Evolutionary conservation across 1,140 invertebrate species (phyloP).

Genomic region (Drosophila subpulchrella): DNA sequence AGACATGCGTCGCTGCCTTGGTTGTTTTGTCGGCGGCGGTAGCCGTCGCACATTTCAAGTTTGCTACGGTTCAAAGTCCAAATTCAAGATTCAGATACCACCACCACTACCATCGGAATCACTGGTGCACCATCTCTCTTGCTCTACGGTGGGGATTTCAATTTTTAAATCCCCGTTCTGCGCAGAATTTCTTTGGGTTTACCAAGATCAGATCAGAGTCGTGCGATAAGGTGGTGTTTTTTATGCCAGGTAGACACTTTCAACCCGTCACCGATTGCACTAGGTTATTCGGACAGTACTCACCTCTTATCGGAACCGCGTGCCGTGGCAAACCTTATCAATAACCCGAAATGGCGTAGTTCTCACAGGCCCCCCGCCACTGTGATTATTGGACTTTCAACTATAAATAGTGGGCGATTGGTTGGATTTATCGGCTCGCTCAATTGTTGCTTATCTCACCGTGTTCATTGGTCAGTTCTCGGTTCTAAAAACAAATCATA

Average conservation of each 20-base stretch:
- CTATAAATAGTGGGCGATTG: conserved; percentile 44
- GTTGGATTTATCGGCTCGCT: conserved; percentile 12
- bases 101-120: background rate
- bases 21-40: background rate
- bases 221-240: conserved; percentile 24
- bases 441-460: conserved; percentile 28
- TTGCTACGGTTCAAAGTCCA: conserved; percentile 47
- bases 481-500: conserved; percentile 28
- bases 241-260: conserved; percentile 53
- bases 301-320: conserved; percentile 38
- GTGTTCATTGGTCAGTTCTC: conserved; percentile 28
- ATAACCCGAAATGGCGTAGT: conserved; percentile 50
- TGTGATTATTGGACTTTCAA: conserved; percentile 46
- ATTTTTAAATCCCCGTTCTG: background rate
- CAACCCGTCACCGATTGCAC: conserved; percentile 53
- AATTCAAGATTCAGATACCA: conserved; percentile 29
- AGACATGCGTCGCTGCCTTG: conserved; percentile 49
- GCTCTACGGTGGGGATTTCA: conserved; percentile 1
- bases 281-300: conserved; percentile 49
- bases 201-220: conserved; percentile 7
- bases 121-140: background rate
- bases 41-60: conserved; percentile 43
- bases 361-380: conserved; percentile 31
- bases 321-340: conserved; percentile 35
- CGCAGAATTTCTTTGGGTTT: conserved; percentile 12